Conservation (phyloP, 2,113 vertebrate genomes). For the Macquaria ambigua region DNA sequence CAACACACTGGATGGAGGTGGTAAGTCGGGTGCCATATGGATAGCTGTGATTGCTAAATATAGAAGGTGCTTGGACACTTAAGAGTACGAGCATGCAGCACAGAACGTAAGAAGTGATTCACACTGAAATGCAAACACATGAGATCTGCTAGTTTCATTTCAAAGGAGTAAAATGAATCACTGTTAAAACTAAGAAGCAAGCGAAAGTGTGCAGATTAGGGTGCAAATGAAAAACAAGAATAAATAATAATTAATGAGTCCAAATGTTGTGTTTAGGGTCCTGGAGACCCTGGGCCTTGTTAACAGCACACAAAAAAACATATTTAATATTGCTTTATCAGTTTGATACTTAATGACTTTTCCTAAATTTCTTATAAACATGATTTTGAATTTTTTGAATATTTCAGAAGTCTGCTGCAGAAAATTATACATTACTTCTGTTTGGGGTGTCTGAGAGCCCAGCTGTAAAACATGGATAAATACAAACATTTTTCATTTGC, state of each 20-base stretch:
- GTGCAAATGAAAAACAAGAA: not conserved
- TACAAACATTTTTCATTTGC: too few species aligned
- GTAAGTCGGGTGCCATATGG: not conserved
- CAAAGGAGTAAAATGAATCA: not conserved
- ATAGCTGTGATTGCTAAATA: not conserved
- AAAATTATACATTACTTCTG: not conserved
- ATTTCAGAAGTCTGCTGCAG: not conserved
- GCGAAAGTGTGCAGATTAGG: not conserved
- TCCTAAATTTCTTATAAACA: not conserved
- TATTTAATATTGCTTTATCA: not conserved
- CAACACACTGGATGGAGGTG: conserved; percentile 38
- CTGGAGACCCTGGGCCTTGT: too few species aligned
- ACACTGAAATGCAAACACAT: not conserved
- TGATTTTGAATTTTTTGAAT: not conserved
- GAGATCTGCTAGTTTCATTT: not conserved
- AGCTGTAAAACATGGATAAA: not conserved
- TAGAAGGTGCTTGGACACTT: not conserved
- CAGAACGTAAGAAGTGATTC: not conserved
- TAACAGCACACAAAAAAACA: not conserved
- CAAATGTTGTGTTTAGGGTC: not conserved
- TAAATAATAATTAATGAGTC: not conserved
- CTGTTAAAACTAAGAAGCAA: not conserved
- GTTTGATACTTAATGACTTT: not conserved
- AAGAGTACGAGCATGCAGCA: not conserved
- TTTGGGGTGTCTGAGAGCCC: too few species aligned